Conservation (phyloP, 2,888 invertebrate genomes). For the Andrena bicolor region DNA sequence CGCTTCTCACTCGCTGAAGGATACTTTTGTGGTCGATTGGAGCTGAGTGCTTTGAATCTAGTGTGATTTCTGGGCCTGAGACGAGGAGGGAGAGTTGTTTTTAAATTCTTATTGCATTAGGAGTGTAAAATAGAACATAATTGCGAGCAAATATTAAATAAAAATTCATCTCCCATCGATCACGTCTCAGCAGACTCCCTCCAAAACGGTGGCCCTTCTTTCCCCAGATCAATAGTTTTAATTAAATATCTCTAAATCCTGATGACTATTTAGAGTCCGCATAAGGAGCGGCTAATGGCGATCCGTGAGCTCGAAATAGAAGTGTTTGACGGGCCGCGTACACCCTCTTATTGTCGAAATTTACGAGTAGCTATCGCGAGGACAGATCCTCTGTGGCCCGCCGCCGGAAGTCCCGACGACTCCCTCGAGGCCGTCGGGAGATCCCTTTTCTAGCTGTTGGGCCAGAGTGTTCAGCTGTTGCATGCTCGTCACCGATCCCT, state of each 20-base stretch:
- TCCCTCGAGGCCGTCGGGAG: slow-evolving; percentile 72
- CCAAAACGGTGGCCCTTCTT: too few relatives aligned
- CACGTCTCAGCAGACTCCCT: too few relatives aligned
- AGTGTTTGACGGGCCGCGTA: slow-evolving; percentile 35
- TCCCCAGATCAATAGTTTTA: not conserved
- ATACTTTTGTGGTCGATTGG: too few relatives aligned
- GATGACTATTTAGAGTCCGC: slow-evolving; percentile 12
- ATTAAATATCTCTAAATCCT: not conserved
- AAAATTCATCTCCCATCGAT: too few relatives aligned
- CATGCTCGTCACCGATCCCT: slow-evolving; percentile 70
- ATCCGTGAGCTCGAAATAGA: slow-evolving; percentile 31
- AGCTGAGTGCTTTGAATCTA: too few relatives aligned
- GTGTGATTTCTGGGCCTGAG: too few relatives aligned
- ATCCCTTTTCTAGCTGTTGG: slow-evolving; percentile 42
- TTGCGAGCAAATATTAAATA: too few relatives aligned
- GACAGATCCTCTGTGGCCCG: slow-evolving; percentile 42
- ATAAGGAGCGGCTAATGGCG: slow-evolving; percentile 22
- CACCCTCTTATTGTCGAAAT: slow-evolving; percentile 55
- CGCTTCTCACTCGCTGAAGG: too few relatives aligned
- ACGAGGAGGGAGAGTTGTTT: too few relatives aligned
- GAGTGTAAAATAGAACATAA: too few relatives aligned
- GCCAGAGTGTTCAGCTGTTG: slow-evolving; percentile 83
- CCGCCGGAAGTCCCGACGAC: slow-evolving; percentile 78
- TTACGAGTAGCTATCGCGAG: slow-evolving; percentile 46
- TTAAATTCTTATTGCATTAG: too few relatives aligned